Evolutionary conservation across 2,797 vertebrate genomes (phyloP).

Genomic region (Lycodopsis pacificus): DNA sequence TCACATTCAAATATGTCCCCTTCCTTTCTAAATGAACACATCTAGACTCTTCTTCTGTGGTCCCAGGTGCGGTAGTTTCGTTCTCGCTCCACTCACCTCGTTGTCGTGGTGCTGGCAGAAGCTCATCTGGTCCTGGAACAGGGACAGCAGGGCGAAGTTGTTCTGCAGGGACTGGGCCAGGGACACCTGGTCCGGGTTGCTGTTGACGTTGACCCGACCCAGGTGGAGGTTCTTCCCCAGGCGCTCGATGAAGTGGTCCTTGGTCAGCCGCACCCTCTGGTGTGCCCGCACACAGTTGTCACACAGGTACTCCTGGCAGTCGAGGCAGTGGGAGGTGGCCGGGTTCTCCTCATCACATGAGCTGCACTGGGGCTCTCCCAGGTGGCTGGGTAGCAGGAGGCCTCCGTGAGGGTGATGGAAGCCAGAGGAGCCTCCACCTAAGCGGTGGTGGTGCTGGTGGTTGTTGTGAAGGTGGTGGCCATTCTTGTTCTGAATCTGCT

Average conservation of each 20-base stretch:
- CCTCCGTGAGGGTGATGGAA: slow-evolving; percentile 78
- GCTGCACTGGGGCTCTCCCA: slow-evolving; percentile 89
- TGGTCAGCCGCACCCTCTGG: slow-evolving; percentile 93
- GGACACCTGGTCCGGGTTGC: slow-evolving; percentile 66
- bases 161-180: slow-evolving; percentile 83
- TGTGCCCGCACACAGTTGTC: slow-evolving; percentile 94
- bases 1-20: not conserved
- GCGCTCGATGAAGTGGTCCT: slow-evolving; percentile 94
- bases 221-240: slow-evolving; percentile 81
- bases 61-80: not conserved
- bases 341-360: slow-evolving; percentile 93
- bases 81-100: slow-evolving; percentile 83
- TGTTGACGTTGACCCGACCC: slow-evolving; percentile 69
- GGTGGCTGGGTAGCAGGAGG: slow-evolving; percentile 81
- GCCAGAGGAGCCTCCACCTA: slow-evolving; percentile 57
- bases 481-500: slow-evolving; percentile 87
- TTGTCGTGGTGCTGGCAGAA: slow-evolving; percentile 93
- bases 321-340: slow-evolving; percentile 92
- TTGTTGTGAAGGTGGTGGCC: slow-evolving; percentile 43
- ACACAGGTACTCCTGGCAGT: slow-evolving; percentile 95
- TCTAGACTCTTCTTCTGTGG: not conserved
- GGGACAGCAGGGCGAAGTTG: slow-evolving; percentile 89
- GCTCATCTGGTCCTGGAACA: slow-evolving; percentile 90
- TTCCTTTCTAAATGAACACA: too few species aligned
- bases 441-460: slow-evolving; percentile 45